Evolutionary conservation across 2,113 vertebrate genomes (phyloP).

Genomic region (Gila orcuttii): DNA sequence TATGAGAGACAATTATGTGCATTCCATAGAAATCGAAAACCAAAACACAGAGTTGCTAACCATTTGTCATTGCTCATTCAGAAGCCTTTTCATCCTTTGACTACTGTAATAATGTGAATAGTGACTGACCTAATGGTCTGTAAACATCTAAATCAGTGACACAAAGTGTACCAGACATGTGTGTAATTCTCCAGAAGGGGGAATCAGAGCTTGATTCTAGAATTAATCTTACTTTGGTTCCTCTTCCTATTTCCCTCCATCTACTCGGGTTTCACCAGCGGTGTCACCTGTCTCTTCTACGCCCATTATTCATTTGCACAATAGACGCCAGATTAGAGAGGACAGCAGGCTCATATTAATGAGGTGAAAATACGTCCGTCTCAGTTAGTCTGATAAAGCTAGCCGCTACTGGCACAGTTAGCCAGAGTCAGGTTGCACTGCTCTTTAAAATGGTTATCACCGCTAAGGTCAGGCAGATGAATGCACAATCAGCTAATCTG

Average conservation of each 20-base stretch:
- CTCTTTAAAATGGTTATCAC: conserved; percentile 28
- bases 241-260: not conserved
- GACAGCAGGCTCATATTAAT: conserved; percentile 25
- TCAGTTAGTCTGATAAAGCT: conserved; percentile 17
- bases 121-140: not conserved
- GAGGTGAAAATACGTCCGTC: not conserved
- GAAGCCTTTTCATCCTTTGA: not conserved
- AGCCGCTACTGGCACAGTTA: not conserved
- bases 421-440: conserved; percentile 34
- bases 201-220: not conserved
- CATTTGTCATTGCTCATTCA: not conserved
- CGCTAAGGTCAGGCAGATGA: conserved; percentile 26
- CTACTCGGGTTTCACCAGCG: conserved; percentile 30
- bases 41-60: not conserved
- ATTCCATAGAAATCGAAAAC: not conserved
- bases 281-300: conserved; percentile 24
- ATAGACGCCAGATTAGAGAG: not conserved
- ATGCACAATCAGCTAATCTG: not conserved
- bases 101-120: not conserved
- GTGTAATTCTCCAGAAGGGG: conserved; percentile 28
- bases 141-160: not conserved
- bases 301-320: conserved; percentile 30
- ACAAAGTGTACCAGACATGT: not conserved
- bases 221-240: not conserved
- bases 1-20: not conserved